Evolutionary conservation across 2,888 invertebrate genomes (phyloP).

Genomic region (Serrognathus titanus): DNA sequence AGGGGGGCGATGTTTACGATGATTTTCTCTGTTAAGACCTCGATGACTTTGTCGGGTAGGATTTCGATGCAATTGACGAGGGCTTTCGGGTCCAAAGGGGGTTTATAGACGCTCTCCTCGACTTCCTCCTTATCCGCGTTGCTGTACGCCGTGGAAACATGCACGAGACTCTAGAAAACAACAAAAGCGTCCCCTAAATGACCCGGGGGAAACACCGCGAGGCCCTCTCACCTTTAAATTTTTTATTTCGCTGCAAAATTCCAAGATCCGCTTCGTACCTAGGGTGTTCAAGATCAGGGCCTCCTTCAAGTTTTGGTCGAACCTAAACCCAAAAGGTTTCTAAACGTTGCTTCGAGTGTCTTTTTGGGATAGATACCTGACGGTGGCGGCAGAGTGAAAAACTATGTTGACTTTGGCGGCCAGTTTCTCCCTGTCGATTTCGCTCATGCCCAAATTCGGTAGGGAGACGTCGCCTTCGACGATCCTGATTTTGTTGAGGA

Average conservation of each 20-base stretch:
- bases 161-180: constrained; percentile 68
- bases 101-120: constrained; percentile 80
- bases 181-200: neutral
- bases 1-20: constrained; percentile 47
- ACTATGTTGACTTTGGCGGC: constrained; percentile 73
- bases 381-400: constrained; percentile 95
- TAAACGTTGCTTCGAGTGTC: neutral
- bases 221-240: constrained; percentile 62
- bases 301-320: constrained; percentile 85
- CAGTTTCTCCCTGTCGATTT: constrained; percentile 61
- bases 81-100: constrained; percentile 60
- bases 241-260: constrained; percentile 78
- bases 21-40: constrained; percentile 55
- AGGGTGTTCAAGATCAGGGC: constrained; percentile 87
- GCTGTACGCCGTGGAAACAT: constrained; percentile 95
- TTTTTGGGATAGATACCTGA: constrained; percentile 51
- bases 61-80: constrained; percentile 61
- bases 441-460: constrained; percentile 66
- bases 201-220: neutral
- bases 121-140: constrained; percentile 83
- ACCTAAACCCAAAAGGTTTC: constrained; percentile 46
- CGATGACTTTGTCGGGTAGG: constrained; percentile 59
- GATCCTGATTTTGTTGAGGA: constrained; percentile 64
- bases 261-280: constrained; percentile 80
- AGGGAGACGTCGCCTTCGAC: constrained; percentile 74